These are phyloP conservation scores for Aspidoscelis tigris DNA, from an alignment of 2,113 vertebrate genomes.

Conservation along the genomic window DNA sequence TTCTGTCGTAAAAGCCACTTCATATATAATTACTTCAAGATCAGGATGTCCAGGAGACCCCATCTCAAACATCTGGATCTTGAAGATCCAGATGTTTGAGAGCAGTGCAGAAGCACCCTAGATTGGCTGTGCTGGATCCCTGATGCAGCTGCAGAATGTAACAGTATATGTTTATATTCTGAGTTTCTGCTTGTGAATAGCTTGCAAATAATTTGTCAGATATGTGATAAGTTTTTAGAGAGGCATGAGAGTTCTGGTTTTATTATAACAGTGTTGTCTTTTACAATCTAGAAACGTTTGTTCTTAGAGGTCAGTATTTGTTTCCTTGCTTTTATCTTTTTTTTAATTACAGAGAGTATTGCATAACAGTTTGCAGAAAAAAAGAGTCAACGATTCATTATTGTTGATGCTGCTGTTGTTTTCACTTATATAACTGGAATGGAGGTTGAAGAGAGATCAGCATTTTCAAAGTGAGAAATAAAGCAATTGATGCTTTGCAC, in stretches of 20 bases:
- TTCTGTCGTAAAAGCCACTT: too few species aligned
- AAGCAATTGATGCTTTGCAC: not conserved
- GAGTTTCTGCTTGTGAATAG: constrained; percentile 57
- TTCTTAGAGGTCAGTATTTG: constrained; percentile 35
- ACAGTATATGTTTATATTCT: constrained; percentile 54
- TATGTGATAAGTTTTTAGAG: constrained; percentile 44
- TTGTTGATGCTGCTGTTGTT: constrained; percentile 53
- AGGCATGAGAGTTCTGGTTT: constrained; percentile 67
- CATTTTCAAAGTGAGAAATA: not conserved
- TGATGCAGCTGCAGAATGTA: constrained; percentile 52
- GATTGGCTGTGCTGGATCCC: constrained; percentile 51
- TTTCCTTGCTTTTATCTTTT: not conserved
- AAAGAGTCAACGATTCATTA: constrained; percentile 73
- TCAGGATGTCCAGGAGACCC: too few species aligned
- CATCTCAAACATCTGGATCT: too few species aligned
- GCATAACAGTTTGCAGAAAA: constrained; percentile 65
- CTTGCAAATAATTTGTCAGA: constrained; percentile 62
- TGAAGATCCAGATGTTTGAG: too few species aligned
- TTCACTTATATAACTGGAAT: constrained; percentile 51
- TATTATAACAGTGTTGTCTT: constrained; percentile 61
- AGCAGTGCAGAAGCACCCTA: constrained; percentile 12
- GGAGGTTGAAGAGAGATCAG: constrained; percentile 9
- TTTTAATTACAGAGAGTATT: constrained; percentile 58
- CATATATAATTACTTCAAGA: too few species aligned
- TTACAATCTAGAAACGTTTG: constrained; percentile 57